Base-by-base conservation (phyloP, 1,140 invertebrate species). In the Caenorhabditis briggsae region DNA sequence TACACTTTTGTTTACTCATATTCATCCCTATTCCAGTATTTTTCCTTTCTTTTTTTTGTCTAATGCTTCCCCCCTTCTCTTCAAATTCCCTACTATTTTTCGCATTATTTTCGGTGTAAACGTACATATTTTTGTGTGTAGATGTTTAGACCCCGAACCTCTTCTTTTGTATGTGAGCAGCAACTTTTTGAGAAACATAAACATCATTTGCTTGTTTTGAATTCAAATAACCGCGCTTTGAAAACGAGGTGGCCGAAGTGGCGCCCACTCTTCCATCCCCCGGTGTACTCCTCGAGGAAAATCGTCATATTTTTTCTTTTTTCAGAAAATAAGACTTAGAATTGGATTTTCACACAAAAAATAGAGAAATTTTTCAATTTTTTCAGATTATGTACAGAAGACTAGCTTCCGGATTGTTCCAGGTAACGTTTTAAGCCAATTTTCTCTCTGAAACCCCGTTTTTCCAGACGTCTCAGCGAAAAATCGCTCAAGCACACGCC, bases 381-480 rank as follows among this genome's bases (percentile, higher is more conserved):
- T 33, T 33, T 3, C 20, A 59, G 16, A n/a, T 20, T 59, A 58
- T 83, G 82, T 58, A 59, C 58, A 61, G 20, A 83, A 41, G 55
- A 59, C 55, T 59, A 46, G 82, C 58, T 5, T 58, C 58, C 41
- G 58, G 53, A 11, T 83, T 61, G 48, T 83, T 43, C 43, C 82
- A 82, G 50, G 82, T 33, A 58, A 53, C 9, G 16, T 16, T 53
- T 53, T 53, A 14, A 11, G 12, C 14, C 11, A 5, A 5, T 33
- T 14, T 33, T 11, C 9, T 48, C 8, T 1, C 20, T 18, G 20
- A n/a, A 16, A 58, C 12, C 6, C 0, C 9, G 23, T 55, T 16
- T 41, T 59, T 56, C 43, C 70, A 86, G 85, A 58, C 70, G 2
- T 53, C 56, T 8, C 74, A 48, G n/a, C 70, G 85, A 41, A 53